Evolutionary conservation across 2,113 vertebrate genomes (phyloP).

Genomic region (Callopanchax toddi): DNA sequence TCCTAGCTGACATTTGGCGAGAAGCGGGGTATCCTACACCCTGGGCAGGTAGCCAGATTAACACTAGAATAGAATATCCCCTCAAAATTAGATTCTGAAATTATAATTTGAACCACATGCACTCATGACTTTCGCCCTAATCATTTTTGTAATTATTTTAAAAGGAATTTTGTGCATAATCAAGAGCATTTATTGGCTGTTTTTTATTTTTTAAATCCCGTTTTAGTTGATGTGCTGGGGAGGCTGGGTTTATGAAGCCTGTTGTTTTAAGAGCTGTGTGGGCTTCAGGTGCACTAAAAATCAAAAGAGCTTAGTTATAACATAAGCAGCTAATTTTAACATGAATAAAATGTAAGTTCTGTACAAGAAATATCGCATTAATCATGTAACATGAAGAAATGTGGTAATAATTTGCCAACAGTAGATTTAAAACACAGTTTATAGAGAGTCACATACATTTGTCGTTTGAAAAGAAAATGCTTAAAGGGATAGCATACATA

Average conservation of each 20-base stretch:
- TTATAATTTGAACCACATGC: constrained; percentile 10
- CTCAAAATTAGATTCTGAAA: constrained; percentile 22
- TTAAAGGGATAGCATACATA: too few species aligned
- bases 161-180: constrained; percentile 28
- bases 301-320: too few species aligned
- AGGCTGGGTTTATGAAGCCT: not conserved
- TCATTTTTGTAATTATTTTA: constrained; percentile 35
- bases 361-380: too few species aligned
- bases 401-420: too few species aligned
- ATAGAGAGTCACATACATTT: too few species aligned
- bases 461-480: too few species aligned
- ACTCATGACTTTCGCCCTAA: constrained; percentile 34
- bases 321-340: too few species aligned
- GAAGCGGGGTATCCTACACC: not conserved
- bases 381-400: too few species aligned
- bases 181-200: constrained; percentile 20
- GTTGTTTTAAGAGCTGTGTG: not conserved
- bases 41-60: constrained; percentile 6
- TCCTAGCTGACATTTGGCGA: constrained; percentile 5
- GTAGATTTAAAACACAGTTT: too few species aligned
- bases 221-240: not conserved
- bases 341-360: too few species aligned
- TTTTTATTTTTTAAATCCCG: constrained; percentile 18
- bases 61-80: constrained; percentile 13
- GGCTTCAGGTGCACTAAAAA: not conserved